Evolutionary conservation across 2,888 invertebrate genomes (phyloP).

Genomic region (Sarcophaga rosellei): DNA sequence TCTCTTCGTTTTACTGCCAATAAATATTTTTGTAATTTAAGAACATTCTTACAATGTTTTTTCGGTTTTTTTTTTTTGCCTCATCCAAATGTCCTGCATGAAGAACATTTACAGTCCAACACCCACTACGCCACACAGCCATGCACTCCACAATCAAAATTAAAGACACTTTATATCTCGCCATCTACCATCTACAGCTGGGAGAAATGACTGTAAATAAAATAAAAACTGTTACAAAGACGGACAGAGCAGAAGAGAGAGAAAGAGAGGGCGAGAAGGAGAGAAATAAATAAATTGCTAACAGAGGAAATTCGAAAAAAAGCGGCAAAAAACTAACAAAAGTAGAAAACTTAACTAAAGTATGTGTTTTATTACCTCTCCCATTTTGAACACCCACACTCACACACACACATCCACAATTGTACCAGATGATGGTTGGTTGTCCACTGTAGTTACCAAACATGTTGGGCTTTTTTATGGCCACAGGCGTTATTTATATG

Average conservation of each 20-base stretch:
- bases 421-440: constrained; percentile 70
- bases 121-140: constrained; percentile 26
- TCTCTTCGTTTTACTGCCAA: constrained; percentile 80
- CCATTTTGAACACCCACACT: constrained; percentile 30
- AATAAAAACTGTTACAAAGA: neutral
- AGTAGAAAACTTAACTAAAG: constrained; percentile 48
- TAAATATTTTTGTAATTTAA: constrained; percentile 78
- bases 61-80: neutral
- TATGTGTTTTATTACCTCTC: constrained; percentile 66
- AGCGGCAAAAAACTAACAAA: constrained; percentile 6
- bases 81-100: neutral
- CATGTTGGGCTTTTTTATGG: constrained; percentile 79
- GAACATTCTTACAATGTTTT: constrained; percentile 28
- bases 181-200: constrained; percentile 20
- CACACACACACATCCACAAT: constrained; percentile 11
- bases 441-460: constrained; percentile 76
- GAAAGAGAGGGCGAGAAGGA: neutral
- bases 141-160: constrained; percentile 57
- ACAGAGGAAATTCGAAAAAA: neutral
- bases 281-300: neutral
- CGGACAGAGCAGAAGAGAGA: neutral
- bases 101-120: neutral
- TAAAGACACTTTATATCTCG: constrained; percentile 63
- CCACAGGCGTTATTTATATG: constrained; percentile 81
- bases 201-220: constrained; percentile 21